Conservation (phyloP, 2,888 invertebrate genomes). For the Eupithecia tripunctaria region DNA sequence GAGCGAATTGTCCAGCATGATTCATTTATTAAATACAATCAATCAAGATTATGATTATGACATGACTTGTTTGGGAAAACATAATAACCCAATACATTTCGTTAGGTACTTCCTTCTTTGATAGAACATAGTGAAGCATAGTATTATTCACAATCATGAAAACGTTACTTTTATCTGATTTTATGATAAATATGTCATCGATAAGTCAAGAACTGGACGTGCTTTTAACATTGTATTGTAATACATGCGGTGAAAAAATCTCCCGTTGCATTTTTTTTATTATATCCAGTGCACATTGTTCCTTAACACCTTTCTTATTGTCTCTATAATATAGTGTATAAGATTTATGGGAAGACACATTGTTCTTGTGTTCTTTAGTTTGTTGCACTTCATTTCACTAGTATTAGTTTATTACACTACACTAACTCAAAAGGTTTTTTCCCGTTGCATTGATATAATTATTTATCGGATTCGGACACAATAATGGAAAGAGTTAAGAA, state of each 20-base stretch:
- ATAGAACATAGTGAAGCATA: not conserved
- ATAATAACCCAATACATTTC: not conserved
- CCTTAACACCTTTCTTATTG: no score
- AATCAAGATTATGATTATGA: no score
- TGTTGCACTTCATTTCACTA: no score
- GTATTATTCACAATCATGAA: not conserved
- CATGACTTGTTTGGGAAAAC: no score
- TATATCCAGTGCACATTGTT: no score
- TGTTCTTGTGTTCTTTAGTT: no score
- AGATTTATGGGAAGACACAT: no score
- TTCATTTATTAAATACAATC: no score
- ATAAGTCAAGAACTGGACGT: slow-evolving; percentile 14
- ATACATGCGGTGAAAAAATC: not conserved
- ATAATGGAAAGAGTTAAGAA: not conserved
- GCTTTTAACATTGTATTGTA: not conserved
- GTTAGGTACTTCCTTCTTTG: not conserved
- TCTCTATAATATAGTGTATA: no score
- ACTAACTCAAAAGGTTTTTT: no score
- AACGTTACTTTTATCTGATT: not conserved
- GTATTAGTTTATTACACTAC: no score
- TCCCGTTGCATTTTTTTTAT: not conserved
- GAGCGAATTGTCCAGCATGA: no score
- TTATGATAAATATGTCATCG: not conserved
- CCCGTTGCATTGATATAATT: not conserved
- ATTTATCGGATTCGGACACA: not conserved